Conservation (phyloP, 2,797 vertebrate genomes). For the Molossus alvarezi region DNA sequence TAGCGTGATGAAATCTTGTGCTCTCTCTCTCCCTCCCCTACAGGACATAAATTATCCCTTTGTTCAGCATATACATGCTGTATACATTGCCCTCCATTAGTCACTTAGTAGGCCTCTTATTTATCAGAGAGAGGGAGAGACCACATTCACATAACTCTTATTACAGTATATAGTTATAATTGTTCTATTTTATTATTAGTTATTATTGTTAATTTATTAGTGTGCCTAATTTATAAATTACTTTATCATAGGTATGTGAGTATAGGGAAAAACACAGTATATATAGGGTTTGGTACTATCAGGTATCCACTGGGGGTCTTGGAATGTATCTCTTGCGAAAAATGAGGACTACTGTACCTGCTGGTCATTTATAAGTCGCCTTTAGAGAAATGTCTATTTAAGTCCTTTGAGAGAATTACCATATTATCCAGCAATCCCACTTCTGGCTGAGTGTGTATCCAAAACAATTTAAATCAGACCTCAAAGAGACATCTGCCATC, state of each 20-base stretch:
- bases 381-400: conserved; percentile 40
- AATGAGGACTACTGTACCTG: neutral
- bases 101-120: neutral
- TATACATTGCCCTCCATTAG: neutral
- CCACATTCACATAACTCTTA: neutral
- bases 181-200: neutral
- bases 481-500: neutral
- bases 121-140: neutral
- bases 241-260: neutral
- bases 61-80: neutral
- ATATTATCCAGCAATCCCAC: neutral
- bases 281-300: neutral
- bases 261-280: neutral
- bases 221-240: neutral
- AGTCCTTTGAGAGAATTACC: conserved; percentile 3
- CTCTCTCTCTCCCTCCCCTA: neutral
- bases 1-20: neutral
- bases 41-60: neutral
- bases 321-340: neutral
- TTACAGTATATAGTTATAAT: neutral
- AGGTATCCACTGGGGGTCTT: neutral
- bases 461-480: conserved; percentile 1
- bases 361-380: neutral
- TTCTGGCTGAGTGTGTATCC: neutral
- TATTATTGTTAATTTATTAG: neutral